A percentile compares a stretch with the other conserved stretches of the same genome.
Conservation (phyloP, 1,140 invertebrate genomes). For the Epicauta chinensis region DNA sequence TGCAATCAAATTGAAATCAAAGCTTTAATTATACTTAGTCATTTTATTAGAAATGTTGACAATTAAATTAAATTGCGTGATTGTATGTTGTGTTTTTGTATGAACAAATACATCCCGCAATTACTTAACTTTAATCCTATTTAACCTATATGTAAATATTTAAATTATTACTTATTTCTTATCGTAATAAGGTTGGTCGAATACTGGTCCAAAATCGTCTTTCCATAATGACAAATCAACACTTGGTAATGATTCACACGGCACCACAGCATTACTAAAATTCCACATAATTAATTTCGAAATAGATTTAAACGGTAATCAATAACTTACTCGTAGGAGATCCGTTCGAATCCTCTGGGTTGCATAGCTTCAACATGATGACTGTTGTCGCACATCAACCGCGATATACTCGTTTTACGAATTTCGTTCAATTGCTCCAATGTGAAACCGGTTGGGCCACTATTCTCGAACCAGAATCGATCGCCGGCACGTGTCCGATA, state of each 20-base stretch:
- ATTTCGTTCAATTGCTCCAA: slow-evolving; percentile 58
- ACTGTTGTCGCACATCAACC: slow-evolving; percentile 83
- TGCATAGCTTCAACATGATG: slow-evolving; percentile 71
- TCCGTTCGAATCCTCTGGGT: slow-evolving; percentile 53
- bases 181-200: no score
- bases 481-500: slow-evolving; percentile 76
- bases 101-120: no score
- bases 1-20: slow-evolving; percentile 8
- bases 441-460: slow-evolving; percentile 62
- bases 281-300: slow-evolving; percentile 6
- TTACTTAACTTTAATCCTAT: no score
- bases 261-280: slow-evolving; percentile 60
- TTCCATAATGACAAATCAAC: slow-evolving; percentile 62
- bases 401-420: slow-evolving; percentile 71
- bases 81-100: neutral
- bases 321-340: slow-evolving; percentile 51
- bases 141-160: no score
- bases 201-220: slow-evolving; percentile 31
- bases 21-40: slow-evolving; percentile 6
- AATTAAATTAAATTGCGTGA: no score
- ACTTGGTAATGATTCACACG: slow-evolving; percentile 57
- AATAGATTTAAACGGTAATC: slow-evolving; percentile 32
- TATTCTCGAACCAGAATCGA: slow-evolving; percentile 76
- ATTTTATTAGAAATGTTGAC: no score
- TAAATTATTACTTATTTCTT: no score